phyloP scores from a whole-genome alignment of 2,113 vertebrate genomes.

The Apteryx owenii region DNA sequence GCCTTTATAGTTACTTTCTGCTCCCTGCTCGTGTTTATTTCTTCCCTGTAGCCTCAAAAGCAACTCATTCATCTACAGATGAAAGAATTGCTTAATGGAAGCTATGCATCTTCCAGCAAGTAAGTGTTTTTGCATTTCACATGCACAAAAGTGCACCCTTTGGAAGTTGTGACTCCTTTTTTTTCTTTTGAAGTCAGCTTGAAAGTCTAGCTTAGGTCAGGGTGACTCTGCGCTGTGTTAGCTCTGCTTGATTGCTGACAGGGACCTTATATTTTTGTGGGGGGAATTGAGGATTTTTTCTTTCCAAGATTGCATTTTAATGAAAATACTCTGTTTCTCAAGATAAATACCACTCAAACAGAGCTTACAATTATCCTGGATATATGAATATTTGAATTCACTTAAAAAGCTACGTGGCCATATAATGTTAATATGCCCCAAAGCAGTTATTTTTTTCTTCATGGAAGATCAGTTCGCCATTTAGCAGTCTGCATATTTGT shows the following conservation, averaged over 20 bases:
- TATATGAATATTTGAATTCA: background rate
- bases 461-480: background rate
- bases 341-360: background rate
- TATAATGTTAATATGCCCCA: too few species aligned
- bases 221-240: background rate
- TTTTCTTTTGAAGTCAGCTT: background rate
- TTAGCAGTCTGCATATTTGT: background rate
- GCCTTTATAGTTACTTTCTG: background rate
- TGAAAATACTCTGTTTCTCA: background rate
- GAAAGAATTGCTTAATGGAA: background rate
- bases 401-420: background rate
- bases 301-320: background rate
- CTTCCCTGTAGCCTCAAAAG: background rate
- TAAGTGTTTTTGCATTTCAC: background rate
- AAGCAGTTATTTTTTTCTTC: background rate
- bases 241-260: background rate
- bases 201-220: background rate
- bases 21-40: background rate
- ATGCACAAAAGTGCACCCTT: background rate
- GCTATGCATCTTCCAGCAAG: background rate
- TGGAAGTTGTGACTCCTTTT: background rate
- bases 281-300: background rate
- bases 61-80: background rate
- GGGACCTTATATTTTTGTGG: background rate
- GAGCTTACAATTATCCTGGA: background rate